Evolutionary conservation across 2,888 invertebrate species (phyloP), one percentile per base, ranked within the genome.

Genomic region (Lomographa bimaculata): DNA sequence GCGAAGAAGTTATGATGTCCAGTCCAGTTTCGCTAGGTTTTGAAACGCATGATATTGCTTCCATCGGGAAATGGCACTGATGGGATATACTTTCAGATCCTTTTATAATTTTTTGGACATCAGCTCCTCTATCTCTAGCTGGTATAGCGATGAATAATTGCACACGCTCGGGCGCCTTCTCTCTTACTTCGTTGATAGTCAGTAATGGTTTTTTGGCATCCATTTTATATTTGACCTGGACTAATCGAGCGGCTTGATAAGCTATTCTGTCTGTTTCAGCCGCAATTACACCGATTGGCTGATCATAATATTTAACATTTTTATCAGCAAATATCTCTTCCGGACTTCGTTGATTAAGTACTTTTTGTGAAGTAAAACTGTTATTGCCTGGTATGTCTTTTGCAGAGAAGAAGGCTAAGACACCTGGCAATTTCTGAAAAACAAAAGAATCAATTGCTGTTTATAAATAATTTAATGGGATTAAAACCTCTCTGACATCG

Each of bases 11-110:
- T 46, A 79, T 89, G 1, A 94, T 90, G 30, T 93, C 91, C 42
- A 94, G 72, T 1, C 92, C 93, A 57, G 94, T 93, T 54, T 95
- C 95, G 12, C 79, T 81, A 0, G 94, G 94, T 17, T 90, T 71
- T 6, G 91, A 90, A 0, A 92, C 75, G 45, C 91, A 89, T 3
- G 85, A 78, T 23, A 92, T 90, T 0, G 91, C 91, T 70, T 95
- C 95, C 93, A 95, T 93, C 1, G 91, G 89, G 50, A 90, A 94
- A 64, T 93, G 94, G 60, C 93, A 94, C 61, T 95, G 95, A 7
- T 79, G 64, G 1, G 85, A 91, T 29, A 89, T 76, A 25, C 86
- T 74, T 21, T 91, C 86, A 14, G 63, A 76, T 0, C 94, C 94
- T 41, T 90, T 91, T 3, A 93, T 72, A 0, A 90, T 79, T 39